Evolutionary conservation across 1,140 invertebrate genomes (phyloP), one percentile per base, ranked within the genome.

Genomic region (Tetragonula clypearis): DNA sequence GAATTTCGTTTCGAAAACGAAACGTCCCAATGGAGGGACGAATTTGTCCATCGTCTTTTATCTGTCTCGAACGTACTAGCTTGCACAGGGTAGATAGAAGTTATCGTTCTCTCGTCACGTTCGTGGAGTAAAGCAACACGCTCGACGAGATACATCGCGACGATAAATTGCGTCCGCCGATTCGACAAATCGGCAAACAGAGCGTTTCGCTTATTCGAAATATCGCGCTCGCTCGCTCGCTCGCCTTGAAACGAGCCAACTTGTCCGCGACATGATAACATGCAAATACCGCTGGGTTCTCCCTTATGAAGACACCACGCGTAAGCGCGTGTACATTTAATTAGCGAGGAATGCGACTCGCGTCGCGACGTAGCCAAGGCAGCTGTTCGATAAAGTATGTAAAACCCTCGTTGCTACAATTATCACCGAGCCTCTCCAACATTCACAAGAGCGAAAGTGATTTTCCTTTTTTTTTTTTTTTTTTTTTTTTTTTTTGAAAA

Each of bases 231-330:
- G 87, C 55, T 89, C 65, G 66, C 87, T 88, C 60, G 87, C 55
- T 89, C 49, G 80, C 87, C 88, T 89, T 88, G 87, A 88, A 83
- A 56, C 77, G 8, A 62, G 6, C 72, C n/a, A 76, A 79, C 53
- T 68, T 60, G 65, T 69, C 21, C 81, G 60, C 49, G 84, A 83
- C 84, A 88, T 88, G 88, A 88, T 88, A 86, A 88, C 68, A 86
- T 86, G 88, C 87, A 89, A 83, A 86, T 86, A 71, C 23, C 65
- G 49, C 30, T 30, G 15, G 79, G 77, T 76, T 80, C 66, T 79
- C 73, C 73, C 84, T 86, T 62, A 66, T 72, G 74, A 79, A 80
- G 85, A 77, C 19, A 71, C 8, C 41, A 60, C 26, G 62, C n/a
- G 26, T 11, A 41, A 68, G 79, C 76, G 75, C 30, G 35, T 35